Base-by-base conservation (phyloP, 2,797 vertebrate genomes). In the Sardinella longiceps region DNA sequence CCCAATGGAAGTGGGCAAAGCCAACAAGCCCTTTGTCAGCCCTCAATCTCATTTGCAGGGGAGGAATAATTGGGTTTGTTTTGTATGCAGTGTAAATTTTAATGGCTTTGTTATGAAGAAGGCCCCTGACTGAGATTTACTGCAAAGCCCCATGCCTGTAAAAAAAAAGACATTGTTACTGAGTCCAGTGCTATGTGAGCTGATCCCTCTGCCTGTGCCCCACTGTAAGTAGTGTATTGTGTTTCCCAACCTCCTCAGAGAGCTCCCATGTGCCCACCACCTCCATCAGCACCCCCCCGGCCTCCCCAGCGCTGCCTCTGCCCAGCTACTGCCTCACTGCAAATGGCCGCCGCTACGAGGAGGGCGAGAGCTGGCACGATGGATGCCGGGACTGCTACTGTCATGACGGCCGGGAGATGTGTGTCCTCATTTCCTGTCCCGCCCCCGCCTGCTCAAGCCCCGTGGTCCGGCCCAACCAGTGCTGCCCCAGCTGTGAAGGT, bases 371-470 rank as follows among this genome's bases (percentile, higher is more conserved):
- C 85, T 96, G 96, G 96, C 95, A 96, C 1, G 96, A 96, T 0
- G 96, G 96, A 82, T 96, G 96, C 10, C 92, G 96, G 0, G 95
- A 96, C 91, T 96, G 96, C 87, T 96, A 93, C 91, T 96, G 96
- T 89, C 93, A 95, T 56, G 90, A 89, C 0, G 95, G 94, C 3
- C 91, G 94, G n/a, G 96, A 96, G 91, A 96, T 96, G 95, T 96
- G 96, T 46, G 94, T 96, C 28, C 93, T 96, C 87, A 96, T 96
- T 86, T 94, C 95, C 82, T 96, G 96, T 83, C 91, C 94, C 0
- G 93, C 94, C 53, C 95, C 95, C 85, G 92, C 89, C 91, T 96
- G 96, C 48, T 87, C 92, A 39, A 89, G 93, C 60, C 96, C 95
- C 0, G 92, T 93, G 14, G 93, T 96, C 86, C 91, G 92, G 88